Conservation (phyloP, 37 sponge, comb jelly and placozoan genomes). For the Ephydatia muelleri region DNA sequence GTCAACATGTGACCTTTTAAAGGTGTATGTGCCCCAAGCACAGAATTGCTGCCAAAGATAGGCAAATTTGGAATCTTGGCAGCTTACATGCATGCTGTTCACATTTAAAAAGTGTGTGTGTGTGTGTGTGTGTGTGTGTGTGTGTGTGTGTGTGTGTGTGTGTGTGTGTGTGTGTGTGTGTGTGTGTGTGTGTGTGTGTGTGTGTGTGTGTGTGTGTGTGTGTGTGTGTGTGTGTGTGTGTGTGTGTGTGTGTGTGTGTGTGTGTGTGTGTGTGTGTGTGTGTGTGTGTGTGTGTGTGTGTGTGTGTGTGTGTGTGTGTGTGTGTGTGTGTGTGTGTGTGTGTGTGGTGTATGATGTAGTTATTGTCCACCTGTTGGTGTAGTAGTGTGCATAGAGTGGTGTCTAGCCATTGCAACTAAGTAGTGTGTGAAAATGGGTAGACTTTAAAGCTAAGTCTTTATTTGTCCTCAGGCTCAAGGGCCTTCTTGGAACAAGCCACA, state of each 20-base stretch:
- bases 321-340: background rate
- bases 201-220: background rate
- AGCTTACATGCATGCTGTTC: background rate
- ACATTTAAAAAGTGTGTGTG: background rate
- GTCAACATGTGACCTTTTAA: background rate
- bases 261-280: background rate
- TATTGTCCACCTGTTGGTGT: too few relatives aligned
- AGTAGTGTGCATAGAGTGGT: too few relatives aligned
- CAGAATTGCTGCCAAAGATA: background rate
- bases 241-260: background rate
- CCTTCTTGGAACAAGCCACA: conserved; percentile 54
- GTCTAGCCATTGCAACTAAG: too few relatives aligned
- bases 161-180: background rate
- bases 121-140: background rate
- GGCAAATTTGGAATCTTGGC: background rate
- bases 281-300: background rate
- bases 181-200: background rate
- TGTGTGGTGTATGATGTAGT: too few relatives aligned
- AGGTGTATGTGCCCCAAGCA: background rate
- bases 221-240: background rate
- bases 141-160: background rate
- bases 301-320: background rate
- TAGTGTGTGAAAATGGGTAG: too few relatives aligned
- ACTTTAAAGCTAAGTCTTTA: background rate
- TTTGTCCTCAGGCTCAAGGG: conserved; percentile 55